phyloP scores from a whole-genome alignment of 2,797 vertebrate genomes.

The Megaceryle alcyon region DNA sequence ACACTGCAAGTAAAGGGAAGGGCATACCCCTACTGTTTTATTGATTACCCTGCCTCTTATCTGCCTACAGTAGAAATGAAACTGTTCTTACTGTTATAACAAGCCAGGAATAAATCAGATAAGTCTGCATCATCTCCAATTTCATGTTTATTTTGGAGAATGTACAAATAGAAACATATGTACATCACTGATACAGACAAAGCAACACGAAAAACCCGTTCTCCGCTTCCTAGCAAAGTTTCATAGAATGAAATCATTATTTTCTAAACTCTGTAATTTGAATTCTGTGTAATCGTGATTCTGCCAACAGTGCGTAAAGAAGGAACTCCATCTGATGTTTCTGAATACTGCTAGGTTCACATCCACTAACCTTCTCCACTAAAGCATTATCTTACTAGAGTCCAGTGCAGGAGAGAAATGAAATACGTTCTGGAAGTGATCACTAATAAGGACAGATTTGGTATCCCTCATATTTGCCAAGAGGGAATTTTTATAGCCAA shows the following conservation, averaged over 20 bases:
- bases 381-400: not conserved
- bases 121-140: not conserved
- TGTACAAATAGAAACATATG: not conserved
- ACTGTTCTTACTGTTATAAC: not conserved
- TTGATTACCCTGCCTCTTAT: not conserved
- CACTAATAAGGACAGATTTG: not conserved
- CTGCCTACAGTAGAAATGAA: not conserved
- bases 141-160: not conserved
- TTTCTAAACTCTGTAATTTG: not conserved
- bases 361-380: not conserved
- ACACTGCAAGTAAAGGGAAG: not conserved
- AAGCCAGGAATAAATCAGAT: not conserved
- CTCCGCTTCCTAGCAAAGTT: not conserved
- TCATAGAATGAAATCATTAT: not conserved
- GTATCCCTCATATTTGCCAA: not conserved
- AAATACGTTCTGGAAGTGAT: not conserved
- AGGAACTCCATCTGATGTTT: not conserved
- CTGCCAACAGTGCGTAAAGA: not conserved
- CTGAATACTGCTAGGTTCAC: not conserved
- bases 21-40: not conserved
- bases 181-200: not conserved
- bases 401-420: not conserved
- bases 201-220: not conserved
- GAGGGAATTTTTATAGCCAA: not conserved
- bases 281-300: not conserved